Evolutionary conservation across 2,113 vertebrate genomes (phyloP).

Genomic region (Saguinus imperator): DNA sequence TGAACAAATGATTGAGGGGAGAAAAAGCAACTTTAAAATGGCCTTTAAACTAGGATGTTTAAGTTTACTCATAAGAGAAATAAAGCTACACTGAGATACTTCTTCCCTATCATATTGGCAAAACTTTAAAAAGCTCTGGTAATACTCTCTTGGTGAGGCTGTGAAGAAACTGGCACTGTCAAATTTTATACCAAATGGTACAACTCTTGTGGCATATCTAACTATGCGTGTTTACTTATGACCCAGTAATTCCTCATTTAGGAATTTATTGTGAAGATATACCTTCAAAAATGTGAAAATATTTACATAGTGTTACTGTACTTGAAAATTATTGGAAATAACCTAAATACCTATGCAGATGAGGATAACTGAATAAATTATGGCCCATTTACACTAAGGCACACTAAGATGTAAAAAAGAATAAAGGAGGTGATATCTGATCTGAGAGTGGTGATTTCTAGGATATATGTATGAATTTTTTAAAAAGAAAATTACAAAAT

Average conservation of each 20-base stretch:
- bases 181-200: background rate
- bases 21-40: background rate
- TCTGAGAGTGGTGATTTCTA: slow-evolving; percentile 7
- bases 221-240: background rate
- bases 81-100: background rate
- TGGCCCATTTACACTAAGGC: background rate
- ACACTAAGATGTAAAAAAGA: background rate
- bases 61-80: background rate
- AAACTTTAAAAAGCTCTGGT: background rate
- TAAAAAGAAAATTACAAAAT: background rate
- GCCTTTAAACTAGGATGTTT: background rate
- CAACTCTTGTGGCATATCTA: background rate
- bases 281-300: background rate
- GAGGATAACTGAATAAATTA: background rate
- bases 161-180: background rate
- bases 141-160: background rate
- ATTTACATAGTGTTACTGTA: background rate
- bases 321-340: background rate
- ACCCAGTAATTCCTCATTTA: background rate
- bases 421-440: background rate
- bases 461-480: background rate
- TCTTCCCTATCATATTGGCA: background rate
- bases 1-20: background rate
- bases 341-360: background rate
- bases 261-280: background rate